These are phyloP conservation scores for Stenchaetothrips biformis DNA, from an alignment of 2,888 invertebrate species.

Conservation along the genomic window DNA sequence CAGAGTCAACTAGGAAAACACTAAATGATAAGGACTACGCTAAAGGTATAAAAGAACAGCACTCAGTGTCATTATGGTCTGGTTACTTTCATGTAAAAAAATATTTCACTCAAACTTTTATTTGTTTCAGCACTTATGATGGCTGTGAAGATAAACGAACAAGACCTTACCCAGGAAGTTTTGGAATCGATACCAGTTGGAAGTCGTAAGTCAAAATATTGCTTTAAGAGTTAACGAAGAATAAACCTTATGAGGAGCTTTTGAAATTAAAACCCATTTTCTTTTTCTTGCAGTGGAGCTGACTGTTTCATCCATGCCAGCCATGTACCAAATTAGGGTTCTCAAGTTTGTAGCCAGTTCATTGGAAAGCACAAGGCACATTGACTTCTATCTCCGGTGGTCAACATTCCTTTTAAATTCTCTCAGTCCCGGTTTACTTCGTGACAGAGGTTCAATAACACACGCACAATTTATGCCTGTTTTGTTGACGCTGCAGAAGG, in stretches of 20 bases:
- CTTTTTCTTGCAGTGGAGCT: constrained; percentile 63
- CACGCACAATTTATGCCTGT: constrained; percentile 57
- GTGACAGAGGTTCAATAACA: constrained; percentile 45
- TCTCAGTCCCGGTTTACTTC: constrained; percentile 31
- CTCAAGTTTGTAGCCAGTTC: constrained; percentile 65
- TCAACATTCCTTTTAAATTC: constrained; percentile 58
- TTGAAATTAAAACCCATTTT: constrained; percentile 27
- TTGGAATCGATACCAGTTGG: constrained; percentile 73
- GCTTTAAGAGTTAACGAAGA: constrained; percentile 20
- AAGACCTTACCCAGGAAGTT: constrained; percentile 66
- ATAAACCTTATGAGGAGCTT: background rate
- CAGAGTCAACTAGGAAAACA: constrained; percentile 58
- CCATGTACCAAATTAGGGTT: constrained; percentile 69
- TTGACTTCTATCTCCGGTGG: constrained; percentile 88
- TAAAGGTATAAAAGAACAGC: constrained; percentile 47
- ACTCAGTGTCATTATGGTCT: constrained; percentile 27
- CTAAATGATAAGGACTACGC: constrained; percentile 58
- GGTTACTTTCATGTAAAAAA: constrained; percentile 21
- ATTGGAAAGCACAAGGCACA: constrained; percentile 71
- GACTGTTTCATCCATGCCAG: constrained; percentile 63
- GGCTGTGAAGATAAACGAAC: constrained; percentile 81
- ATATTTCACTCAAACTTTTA: background rate
- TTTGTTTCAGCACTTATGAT: constrained; percentile 66
- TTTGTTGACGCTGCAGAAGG: constrained; percentile 71
- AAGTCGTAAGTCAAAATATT: constrained; percentile 59